Evolutionary conservation across 2,113 vertebrate genomes (phyloP).

Genomic region (Columba janthina): DNA sequence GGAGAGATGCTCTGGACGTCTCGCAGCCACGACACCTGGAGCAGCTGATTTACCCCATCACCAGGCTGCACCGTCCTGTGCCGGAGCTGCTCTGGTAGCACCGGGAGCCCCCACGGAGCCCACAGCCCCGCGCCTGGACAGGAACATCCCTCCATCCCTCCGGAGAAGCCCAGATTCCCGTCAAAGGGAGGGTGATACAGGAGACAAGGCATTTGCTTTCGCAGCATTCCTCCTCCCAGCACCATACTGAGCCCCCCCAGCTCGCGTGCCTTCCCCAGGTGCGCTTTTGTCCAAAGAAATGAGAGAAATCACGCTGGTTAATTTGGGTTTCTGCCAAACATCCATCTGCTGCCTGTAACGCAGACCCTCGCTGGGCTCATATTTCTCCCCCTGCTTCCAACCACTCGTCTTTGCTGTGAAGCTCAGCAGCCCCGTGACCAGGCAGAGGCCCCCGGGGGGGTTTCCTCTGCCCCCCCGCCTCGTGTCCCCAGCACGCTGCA

Average conservation of each 20-base stretch:
- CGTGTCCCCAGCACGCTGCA: background rate
- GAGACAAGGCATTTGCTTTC: background rate
- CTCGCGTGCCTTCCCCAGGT: background rate
- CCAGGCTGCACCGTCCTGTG: fast-evolving
- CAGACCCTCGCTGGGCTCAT: background rate
- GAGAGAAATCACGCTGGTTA: fast-evolving
- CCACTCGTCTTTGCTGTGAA: no score
- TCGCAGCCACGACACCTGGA: background rate
- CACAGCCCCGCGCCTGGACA: fast-evolving
- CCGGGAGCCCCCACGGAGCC: background rate
- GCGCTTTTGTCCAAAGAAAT: fast-evolving
- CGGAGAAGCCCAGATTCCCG: background rate
- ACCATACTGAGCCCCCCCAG: background rate
- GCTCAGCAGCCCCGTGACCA: background rate
- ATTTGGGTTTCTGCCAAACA: background rate
- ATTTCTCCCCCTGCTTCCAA: background rate
- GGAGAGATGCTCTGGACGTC: fast-evolving
- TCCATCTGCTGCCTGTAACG: background rate
- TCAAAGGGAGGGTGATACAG: fast-evolving
- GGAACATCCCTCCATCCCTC: background rate
- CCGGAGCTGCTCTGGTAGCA: background rate
- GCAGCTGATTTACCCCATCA: fast-evolving
- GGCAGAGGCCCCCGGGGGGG: background rate
- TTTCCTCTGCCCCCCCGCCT: background rate
- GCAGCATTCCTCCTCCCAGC: fast-evolving